Evolutionary conservation across 2,888 invertebrate species (phyloP), one percentile per base, ranked within the genome.

Genomic region (Cryptophagus acutangulus): DNA sequence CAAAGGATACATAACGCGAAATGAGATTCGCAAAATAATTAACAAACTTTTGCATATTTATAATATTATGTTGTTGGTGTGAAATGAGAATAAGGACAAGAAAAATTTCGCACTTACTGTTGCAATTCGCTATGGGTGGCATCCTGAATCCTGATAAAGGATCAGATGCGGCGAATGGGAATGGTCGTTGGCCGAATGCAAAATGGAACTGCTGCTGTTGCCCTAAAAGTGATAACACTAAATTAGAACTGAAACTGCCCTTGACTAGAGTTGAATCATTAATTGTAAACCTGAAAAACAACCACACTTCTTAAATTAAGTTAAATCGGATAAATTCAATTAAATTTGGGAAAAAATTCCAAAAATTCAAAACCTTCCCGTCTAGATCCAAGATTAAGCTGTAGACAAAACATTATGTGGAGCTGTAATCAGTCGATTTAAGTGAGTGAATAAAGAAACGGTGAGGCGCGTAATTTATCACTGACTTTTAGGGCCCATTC

Each of bases 201-300:
- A 92, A 90, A 74, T 92, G 90, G 72, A 92, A 91, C 76, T 91
- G 91, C 74, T 92, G 91, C 74, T 92, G 92, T 73, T 89, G 89
- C 76, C 92, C 92, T 92, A 86, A 76, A 80, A 89, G 82, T 73
- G 87, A 87, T 73, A 88, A 78, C 84, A 88, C 87, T 88, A 72
- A 3, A 31, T 31, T 31, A 31, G 31, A 31, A 31, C 31, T 31
- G 31, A 31, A 31, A 66, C 68, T 67, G 67, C 55, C 58, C 66
- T 55, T 52, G 48, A 52, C 54, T 57, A 53, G 38, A 24, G 26
- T 26, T 26, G n/a, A n/a, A n/a, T n/a, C n/a, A n/a, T n/a, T n/a
- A n/a, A n/a, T n/a, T n/a, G n/a, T n/a, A n/a, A n/a, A n/a, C n/a
- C n/a, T n/a, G n/a, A n/a, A n/a, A n/a, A n/a, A n/a, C n/a, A n/a